Evolutionary conservation across 2,888 invertebrate genomes (phyloP).

Genomic region (Harpalus rufipes): DNA sequence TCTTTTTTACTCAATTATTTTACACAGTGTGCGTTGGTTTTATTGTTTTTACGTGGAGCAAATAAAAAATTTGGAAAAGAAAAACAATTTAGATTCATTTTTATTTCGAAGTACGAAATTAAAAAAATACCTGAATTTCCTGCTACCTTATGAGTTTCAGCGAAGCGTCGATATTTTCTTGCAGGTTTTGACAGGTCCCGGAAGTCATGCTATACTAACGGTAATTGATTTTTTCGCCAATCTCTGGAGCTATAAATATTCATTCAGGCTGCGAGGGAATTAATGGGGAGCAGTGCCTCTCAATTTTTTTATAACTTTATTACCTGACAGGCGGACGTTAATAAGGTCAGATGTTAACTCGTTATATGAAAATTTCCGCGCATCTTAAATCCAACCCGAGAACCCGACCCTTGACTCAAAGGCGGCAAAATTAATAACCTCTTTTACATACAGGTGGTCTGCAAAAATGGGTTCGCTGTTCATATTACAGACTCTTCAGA

Average conservation of each 20-base stretch:
- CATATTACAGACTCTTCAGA: neutral
- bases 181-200: neutral
- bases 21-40: neutral
- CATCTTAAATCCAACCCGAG: neutral
- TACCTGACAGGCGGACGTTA: neutral
- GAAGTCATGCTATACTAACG: neutral
- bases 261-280: constrained; percentile 3
- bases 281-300: constrained; percentile 22
- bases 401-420: neutral
- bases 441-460: neutral
- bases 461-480: neutral
- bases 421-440: neutral
- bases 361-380: neutral
- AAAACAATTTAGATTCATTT: neutral
- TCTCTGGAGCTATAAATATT: constrained; percentile 37
- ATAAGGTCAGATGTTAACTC: neutral
- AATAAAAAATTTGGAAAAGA: neutral
- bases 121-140: neutral
- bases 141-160: neutral
- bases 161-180: neutral
- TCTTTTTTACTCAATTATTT: neutral
- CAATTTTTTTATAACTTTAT: constrained; percentile 31
- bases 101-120: neutral
- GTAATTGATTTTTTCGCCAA: constrained; percentile 40
- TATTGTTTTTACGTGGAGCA: neutral